Base-by-base conservation (phyloP, 2,888 invertebrate genomes). In the Amitus sp. region DNA sequence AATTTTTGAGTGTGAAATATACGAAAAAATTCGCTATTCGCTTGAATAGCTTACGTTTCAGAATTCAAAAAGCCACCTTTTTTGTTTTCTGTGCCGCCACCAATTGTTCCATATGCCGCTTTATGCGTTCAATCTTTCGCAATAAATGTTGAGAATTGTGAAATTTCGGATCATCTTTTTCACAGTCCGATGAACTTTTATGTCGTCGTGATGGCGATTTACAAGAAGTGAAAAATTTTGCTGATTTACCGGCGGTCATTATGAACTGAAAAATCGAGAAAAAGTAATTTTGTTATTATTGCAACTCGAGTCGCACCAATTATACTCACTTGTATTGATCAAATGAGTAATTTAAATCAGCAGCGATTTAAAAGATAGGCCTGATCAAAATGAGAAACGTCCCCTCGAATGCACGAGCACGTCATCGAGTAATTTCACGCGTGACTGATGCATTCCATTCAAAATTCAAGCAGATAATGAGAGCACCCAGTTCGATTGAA, bases 51-150 rank as follows among this genome's bases (percentile, higher is more conserved):
- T n/a, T n/a, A n/a, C n/a, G n/a, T n/a, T n/a, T n/a, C n/a, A n/a
- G n/a, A n/a, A n/a, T n/a, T n/a, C n/a, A n/a, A n/a, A 33, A 46
- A 52, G 33, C 61, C 62, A 68, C 69, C 51, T 20, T 19, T 57
- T 43, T 51, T 3, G n/a, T 34, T 15, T 42, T 7, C 3, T 60
- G 65, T 0, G 30, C 20, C 1, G 15, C 12, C 30, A 73, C 73
- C 4, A 68, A 18, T 7, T 67, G 50, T 33, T 68, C 59, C 6
- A 70, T 59, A 7, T 55, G 64, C 23, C 46, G 67, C 50, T 70
- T 70, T 6, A 71, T 42, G 2, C 68, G 50, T 12, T 68, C 68
- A 45, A 75, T 68, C 53, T 70, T 72, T 5, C 34, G 33, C 10
- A 69, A 63, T 7, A 71, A 34, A 10, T 18, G 58, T 15, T 58